Conservation (phyloP, 2,797 vertebrate species). For the Vireo griseus region DNA sequence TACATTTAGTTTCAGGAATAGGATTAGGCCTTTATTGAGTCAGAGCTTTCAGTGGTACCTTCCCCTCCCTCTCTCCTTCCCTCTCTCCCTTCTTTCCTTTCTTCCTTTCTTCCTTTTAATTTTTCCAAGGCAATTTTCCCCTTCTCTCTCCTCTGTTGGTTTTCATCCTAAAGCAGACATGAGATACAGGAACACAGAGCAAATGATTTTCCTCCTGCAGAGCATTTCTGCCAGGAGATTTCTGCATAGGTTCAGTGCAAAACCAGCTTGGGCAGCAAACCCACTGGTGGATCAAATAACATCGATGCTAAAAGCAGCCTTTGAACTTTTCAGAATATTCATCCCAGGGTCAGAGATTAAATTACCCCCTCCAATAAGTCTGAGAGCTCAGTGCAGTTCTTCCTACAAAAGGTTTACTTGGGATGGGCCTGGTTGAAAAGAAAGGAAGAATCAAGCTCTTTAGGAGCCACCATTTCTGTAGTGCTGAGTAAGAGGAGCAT, state of each 20-base stretch:
- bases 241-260: not conserved
- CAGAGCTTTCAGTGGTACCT: not conserved
- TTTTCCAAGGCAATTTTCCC: not conserved
- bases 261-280: constrained; percentile 6
- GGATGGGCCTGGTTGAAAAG: not conserved
- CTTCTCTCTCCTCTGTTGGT: not conserved
- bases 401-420: not conserved
- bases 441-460: not conserved
- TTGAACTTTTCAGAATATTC: constrained; percentile 45
- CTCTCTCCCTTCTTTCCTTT: not conserved
- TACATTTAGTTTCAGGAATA: not conserved
- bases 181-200: not conserved
- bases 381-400: not conserved
- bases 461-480: not conserved
- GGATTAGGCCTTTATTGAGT: not conserved
- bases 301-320: constrained; percentile 54
- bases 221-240: constrained; percentile 10
- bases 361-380: constrained; percentile 14
- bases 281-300: not conserved
- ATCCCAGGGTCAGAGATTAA: constrained; percentile 46
- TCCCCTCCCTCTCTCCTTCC: not conserved
- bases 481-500: not conserved
- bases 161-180: not conserved
- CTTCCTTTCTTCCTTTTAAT: not conserved
- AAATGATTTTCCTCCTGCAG: not conserved